phyloP scores from a whole-genome alignment of 2,797 vertebrate genomes.

The Falco columbarius region DNA sequence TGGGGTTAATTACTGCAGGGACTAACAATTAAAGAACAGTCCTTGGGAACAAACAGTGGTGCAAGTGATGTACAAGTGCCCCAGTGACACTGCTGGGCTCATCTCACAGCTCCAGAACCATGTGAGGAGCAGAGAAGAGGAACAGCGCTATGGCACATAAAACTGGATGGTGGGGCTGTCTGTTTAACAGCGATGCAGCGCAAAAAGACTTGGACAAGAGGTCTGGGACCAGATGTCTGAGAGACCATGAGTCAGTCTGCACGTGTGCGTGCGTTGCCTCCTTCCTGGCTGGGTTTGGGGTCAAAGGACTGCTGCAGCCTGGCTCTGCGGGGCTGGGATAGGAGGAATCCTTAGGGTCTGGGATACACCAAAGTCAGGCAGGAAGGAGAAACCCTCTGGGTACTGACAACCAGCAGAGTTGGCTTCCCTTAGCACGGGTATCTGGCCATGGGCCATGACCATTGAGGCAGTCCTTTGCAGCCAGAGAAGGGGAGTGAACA shows the following conservation, averaged over 20 bases:
- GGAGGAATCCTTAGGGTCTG: not conserved
- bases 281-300: not conserved
- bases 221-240: not conserved
- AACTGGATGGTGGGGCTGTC: not conserved
- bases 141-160: accelerated
- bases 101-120: not conserved
- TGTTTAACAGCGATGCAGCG: not conserved
- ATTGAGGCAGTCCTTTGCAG: not conserved
- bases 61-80: not conserved
- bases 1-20: not conserved
- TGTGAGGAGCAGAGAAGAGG: not conserved
- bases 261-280: accelerated
- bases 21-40: not conserved
- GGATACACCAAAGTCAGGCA: not conserved
- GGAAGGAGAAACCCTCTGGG: not conserved
- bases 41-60: not conserved
- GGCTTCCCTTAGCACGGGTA: not conserved
- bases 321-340: accelerated
- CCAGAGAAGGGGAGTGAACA: not conserved
- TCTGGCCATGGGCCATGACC: not conserved
- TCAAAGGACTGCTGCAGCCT: not conserved
- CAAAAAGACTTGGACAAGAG: not conserved
- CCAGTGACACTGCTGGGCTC: not conserved
- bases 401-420: not conserved
- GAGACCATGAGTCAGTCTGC: not conserved